A percentile compares a stretch with the other conserved stretches of the same genome.
phyloP scores from a whole-genome alignment of 2,113 vertebrate genomes.

The Gasterosteus nipponicus region DNA sequence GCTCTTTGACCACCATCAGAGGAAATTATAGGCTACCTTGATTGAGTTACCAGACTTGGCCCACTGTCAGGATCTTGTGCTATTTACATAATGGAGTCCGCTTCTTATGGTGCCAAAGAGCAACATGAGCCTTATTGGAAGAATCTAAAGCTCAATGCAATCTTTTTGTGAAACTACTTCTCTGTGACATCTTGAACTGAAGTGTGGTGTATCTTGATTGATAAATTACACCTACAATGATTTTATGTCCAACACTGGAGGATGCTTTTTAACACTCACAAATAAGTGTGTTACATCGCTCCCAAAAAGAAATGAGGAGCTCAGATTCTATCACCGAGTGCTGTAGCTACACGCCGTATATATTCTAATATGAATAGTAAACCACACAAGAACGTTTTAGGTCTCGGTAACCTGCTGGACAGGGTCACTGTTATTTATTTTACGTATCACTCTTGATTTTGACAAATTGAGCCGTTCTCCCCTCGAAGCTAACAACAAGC shows the following conservation, averaged over 20 bases:
- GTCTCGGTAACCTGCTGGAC: neutral
- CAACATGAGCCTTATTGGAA: neutral
- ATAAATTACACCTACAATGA: neutral
- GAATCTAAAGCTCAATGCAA: neutral
- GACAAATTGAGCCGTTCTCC: neutral
- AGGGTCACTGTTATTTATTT: neutral
- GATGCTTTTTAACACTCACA: neutral
- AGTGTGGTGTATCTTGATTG: neutral
- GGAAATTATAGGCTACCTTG: slow-evolving; percentile 24
- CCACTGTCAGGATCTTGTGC: slow-evolving; percentile 25
- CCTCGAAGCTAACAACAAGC: neutral
- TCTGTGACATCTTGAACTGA: neutral
- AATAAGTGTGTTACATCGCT: neutral
- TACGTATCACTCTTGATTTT: neutral
- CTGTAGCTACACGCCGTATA: neutral
- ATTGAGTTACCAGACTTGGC: slow-evolving; percentile 8
- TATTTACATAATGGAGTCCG: slow-evolving; percentile 11
- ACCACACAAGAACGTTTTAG: neutral
- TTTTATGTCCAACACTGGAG: neutral
- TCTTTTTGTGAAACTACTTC: slow-evolving; percentile 4
- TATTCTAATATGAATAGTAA: neutral
- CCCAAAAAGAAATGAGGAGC: neutral
- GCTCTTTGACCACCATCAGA: slow-evolving; percentile 18
- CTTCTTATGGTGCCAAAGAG: neutral
- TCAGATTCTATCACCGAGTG: neutral